A percentile compares a stretch with the other conserved stretches of the same genome.
Evolutionary conservation across 2,113 vertebrate species (phyloP).

Genomic region (Lophius piscatorius): DNA sequence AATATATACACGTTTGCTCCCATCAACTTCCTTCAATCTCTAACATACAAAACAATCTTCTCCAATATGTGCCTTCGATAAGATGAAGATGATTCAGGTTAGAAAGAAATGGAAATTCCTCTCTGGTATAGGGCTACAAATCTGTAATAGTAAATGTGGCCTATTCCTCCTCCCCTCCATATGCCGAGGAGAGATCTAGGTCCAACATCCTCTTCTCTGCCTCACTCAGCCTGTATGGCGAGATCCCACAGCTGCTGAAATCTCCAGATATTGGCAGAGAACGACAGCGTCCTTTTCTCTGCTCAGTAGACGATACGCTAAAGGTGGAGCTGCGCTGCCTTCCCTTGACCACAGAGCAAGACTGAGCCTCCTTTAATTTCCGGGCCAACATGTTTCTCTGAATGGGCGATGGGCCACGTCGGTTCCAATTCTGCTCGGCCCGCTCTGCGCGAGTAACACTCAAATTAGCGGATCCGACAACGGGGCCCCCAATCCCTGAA

Average conservation of each 20-base stretch:
- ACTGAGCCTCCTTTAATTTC: constrained; percentile 83
- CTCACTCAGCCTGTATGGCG: constrained; percentile 87
- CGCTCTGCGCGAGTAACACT: constrained; percentile 78
- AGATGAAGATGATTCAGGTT: background rate
- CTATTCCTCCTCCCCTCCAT: constrained; percentile 83
- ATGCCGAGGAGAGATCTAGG: constrained; percentile 80
- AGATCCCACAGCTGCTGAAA: constrained; percentile 83
- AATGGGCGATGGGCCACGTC: constrained; percentile 87
- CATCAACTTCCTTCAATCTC: background rate
- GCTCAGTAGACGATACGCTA: constrained; percentile 78
- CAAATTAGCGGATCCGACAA: constrained; percentile 11
- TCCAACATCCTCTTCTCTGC: constrained; percentile 90
- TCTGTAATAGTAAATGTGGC: constrained; percentile 38
- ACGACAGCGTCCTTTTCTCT: constrained; percentile 83
- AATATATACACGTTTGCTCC: too few relatives aligned
- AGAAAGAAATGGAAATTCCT: background rate
- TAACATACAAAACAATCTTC: background rate
- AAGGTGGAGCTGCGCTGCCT: constrained; percentile 81
- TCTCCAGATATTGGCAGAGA: constrained; percentile 86
- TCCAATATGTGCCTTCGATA: background rate
- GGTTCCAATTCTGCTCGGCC: constrained; percentile 82
- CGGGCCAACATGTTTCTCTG: constrained; percentile 81
- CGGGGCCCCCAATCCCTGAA: constrained; percentile 61
- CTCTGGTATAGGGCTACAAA: background rate
- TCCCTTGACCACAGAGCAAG: constrained; percentile 55